phyloP scores from a whole-genome alignment of 1,140 invertebrate species.

The Drosophila burlai region DNA sequence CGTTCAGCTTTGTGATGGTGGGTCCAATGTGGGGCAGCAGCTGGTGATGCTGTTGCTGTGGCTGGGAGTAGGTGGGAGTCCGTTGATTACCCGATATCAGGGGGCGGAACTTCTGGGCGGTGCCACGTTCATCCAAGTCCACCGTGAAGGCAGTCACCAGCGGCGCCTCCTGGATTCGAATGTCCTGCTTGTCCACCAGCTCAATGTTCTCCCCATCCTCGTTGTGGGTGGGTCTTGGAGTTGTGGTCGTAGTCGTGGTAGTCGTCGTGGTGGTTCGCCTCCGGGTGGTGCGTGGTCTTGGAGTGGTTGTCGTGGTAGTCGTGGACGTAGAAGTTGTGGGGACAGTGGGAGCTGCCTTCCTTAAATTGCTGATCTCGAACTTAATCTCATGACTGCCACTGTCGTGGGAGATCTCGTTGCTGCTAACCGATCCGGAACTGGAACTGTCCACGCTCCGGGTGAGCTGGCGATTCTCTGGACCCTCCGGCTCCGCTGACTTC shows the following conservation, averaged over 20 bases:
- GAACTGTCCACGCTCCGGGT: constrained; percentile 69
- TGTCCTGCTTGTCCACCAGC: constrained; percentile 89
- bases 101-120: constrained; percentile 91
- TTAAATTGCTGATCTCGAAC: constrained; percentile 79
- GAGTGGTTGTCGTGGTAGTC: constrained; percentile 80
- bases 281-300: constrained; percentile 86
- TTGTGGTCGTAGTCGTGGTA: constrained; percentile 86
- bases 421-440: constrained; percentile 52
- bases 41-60: constrained; percentile 30
- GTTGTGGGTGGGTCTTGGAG: constrained; percentile 87
- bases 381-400: constrained; percentile 74
- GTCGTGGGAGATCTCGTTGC: constrained; percentile 76
- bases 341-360: constrained; percentile 78
- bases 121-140: constrained; percentile 91
- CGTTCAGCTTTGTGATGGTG: constrained; percentile 79
- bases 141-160: constrained; percentile 93
- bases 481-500: constrained; percentile 16
- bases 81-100: constrained; percentile 86
- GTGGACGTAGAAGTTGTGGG: constrained; percentile 76
- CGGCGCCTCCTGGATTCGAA: constrained; percentile 92
- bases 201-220: constrained; percentile 89
- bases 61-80: constrained; percentile 29
- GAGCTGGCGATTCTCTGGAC: constrained; percentile 55
- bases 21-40: constrained; percentile 65
- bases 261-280: constrained; percentile 86